A percentile compares a stretch with the other conserved stretches of the same genome.
phyloP scores from a whole-genome alignment of 1,140 invertebrate genomes.

The Drosophila leontia region DNA sequence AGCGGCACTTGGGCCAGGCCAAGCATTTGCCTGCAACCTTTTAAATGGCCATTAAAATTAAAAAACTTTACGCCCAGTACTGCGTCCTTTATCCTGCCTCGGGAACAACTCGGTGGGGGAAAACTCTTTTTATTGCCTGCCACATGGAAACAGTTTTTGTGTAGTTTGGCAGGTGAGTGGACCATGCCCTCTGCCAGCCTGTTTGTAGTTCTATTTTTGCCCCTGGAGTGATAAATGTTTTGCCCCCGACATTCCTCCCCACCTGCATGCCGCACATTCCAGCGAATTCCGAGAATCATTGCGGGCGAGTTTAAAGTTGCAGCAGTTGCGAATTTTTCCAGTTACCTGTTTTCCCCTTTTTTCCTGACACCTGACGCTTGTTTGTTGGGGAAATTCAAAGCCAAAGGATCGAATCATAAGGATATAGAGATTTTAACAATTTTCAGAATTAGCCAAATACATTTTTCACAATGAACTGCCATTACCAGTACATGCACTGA shows the following conservation, averaged over 20 bases:
- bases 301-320: constrained; percentile 33
- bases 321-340: constrained; percentile 19
- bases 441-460: neutral
- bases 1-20: constrained; percentile 31
- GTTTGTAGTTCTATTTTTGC: constrained; percentile 35
- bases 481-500: neutral
- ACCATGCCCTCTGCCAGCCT: constrained; percentile 11
- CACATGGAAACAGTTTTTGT: constrained; percentile 63
- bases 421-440: no score
- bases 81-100: neutral
- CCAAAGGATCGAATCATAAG: constrained; percentile 49
- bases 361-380: neutral
- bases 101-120: constrained; percentile 55
- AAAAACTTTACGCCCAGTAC: constrained; percentile 61
- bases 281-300: constrained; percentile 33
- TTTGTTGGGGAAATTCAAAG: neutral
- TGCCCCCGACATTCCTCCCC: constrained; percentile 6
- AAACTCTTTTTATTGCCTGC: constrained; percentile 66
- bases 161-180: constrained; percentile 38
- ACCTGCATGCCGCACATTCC: constrained; percentile 19
- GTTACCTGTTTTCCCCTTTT: neutral
- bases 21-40: constrained; percentile 56
- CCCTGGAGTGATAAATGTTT: constrained; percentile 38
- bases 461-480: neutral
- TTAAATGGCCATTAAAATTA: constrained; percentile 76